Evolutionary conservation across 2,797 vertebrate species (phyloP).

Genomic region (Tadarida brasiliensis): DNA sequence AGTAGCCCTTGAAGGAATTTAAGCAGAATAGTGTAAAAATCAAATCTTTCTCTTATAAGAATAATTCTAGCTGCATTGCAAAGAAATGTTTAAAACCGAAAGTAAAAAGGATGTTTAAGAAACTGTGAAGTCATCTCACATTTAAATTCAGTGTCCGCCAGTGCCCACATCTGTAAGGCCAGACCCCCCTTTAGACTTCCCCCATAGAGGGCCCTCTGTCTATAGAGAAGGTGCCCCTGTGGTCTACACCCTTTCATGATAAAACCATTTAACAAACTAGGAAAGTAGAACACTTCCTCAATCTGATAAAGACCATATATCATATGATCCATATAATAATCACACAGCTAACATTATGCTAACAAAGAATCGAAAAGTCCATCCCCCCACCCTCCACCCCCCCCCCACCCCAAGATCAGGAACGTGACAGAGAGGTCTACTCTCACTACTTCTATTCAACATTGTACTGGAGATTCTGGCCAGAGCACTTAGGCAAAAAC

Average conservation of each 20-base stretch:
- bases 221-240: background rate
- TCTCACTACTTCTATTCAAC: background rate
- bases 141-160: background rate
- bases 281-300: background rate
- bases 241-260: background rate
- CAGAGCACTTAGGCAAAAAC: background rate
- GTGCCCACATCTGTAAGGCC: background rate
- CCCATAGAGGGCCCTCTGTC: background rate
- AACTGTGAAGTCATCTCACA: background rate
- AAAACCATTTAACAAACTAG: background rate
- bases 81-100: background rate
- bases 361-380: background rate
- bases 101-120: background rate
- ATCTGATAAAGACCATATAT: background rate
- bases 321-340: too few relatives aligned
- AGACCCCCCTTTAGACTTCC: background rate
- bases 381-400: too few relatives aligned
- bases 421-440: background rate
- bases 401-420: background rate
- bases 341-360: background rate
- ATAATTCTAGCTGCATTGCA: background rate
- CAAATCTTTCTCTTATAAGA: conserved; percentile 22
- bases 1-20: background rate
- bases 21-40: background rate
- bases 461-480: background rate